Evolutionary conservation across 2,113 vertebrate genomes (phyloP), one percentile per base, ranked within the genome.

Genomic region (Rhea pennata): DNA sequence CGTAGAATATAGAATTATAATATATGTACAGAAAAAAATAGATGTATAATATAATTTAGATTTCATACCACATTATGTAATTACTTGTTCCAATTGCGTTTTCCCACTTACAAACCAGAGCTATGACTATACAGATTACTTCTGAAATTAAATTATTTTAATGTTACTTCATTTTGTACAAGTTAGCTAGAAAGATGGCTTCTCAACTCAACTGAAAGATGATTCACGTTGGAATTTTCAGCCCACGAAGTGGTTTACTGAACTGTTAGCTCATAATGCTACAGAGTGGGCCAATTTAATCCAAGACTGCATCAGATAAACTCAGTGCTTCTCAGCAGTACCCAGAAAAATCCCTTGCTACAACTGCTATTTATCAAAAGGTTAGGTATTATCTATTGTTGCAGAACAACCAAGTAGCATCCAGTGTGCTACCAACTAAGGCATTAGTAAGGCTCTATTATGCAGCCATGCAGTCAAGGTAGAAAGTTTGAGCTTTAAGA

Each of bases 301-400:
- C 31, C 10, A 6, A 33, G 36, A 65, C 23, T 2, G 0, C 10
- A 80, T 14, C 1, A 3, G 26, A 46, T 0, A 9, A 33, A 58
- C 15, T 29, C 36, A 33, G 59, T 0, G 29, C 53, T 54, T 54
- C 27, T 14, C 26, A 54, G 29, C 10, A 59, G 14, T 0, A 67
- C 36, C 19, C 16, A 17, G 16, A 64, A 95, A 70, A 85, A 91
- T 42, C 7, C 4, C 15, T 40, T 23, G 39, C 39, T 80, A 39
- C 0, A 2, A 27, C 31, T 76, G 10, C n/a, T 53, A 21, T 61
- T 87, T 51, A 79, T 33, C 20, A 46, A 42, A 86, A 2, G 6
- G 14, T 13, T 21, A 71, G 48, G 22, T 50, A 58, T 39, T 42
- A 27, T 46, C 36, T 79, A 42, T 46, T 80, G 26, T 1, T 80